Percentiles rank a stretch among this genome's conserved stretches.
These are phyloP conservation scores for Apus apus DNA, from an alignment of 2,113 vertebrate species.

Conservation along the genomic window DNA sequence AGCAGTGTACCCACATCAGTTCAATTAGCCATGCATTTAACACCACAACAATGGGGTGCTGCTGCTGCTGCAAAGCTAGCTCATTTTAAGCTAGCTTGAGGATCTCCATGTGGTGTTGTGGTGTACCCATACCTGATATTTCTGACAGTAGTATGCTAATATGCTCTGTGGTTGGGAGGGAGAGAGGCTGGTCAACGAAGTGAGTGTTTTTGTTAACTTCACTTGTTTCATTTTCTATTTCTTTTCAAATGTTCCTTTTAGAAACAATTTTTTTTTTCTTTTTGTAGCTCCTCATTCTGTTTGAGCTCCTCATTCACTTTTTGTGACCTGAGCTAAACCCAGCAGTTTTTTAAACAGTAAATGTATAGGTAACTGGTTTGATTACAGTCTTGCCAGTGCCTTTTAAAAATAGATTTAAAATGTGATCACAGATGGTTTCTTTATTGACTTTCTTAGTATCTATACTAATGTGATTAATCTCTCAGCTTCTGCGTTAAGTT, in stretches of 20 bases:
- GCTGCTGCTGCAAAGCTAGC: neutral
- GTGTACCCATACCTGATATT: neutral
- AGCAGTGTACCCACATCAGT: neutral
- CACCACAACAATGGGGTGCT: neutral
- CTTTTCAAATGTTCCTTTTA: neutral
- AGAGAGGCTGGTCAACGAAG: neutral
- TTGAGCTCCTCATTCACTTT: neutral
- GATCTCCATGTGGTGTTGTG: neutral
- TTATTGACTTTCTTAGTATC: neutral
- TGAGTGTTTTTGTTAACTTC: neutral
- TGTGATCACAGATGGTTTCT: neutral
- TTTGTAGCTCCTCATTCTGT: too few relatives aligned
- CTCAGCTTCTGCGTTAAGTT: neutral
- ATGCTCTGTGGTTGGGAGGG: neutral
- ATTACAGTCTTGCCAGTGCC: neutral
- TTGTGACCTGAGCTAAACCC: neutral
- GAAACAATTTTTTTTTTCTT: neutral
- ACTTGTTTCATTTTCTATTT: neutral
- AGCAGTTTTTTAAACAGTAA: neutral
- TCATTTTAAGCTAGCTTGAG: accelerated
- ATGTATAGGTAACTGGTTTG: neutral
- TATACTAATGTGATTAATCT: neutral
- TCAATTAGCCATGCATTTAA: neutral
- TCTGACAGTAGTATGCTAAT: neutral
- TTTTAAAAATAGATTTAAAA: neutral